Conservation (phyloP, 2,797 vertebrate genomes). For the Pelodytes ibericus region DNA sequence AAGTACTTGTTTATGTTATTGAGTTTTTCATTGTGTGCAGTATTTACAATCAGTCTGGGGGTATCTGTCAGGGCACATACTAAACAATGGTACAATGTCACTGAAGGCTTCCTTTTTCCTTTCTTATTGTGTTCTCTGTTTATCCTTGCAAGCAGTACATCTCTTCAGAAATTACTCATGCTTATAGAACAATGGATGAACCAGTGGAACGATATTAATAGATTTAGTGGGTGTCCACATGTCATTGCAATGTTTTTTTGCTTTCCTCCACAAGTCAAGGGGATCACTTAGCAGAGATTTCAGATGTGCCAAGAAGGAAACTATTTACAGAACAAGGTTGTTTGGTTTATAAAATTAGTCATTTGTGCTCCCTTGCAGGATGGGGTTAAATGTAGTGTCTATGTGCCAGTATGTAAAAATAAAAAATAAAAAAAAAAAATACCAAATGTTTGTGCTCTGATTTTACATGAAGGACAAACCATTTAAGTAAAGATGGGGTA, state of each 20-base stretch:
- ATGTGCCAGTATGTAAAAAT: too few relatives aligned
- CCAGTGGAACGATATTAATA: constrained; percentile 31
- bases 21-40: constrained; percentile 12
- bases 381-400: too few relatives aligned
- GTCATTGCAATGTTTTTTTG: constrained; percentile 15
- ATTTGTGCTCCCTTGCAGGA: too few relatives aligned
- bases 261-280: constrained; percentile 22
- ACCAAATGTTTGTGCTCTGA: too few relatives aligned
- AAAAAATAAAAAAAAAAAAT: too few relatives aligned
- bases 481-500: too few relatives aligned
- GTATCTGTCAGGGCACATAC: constrained; percentile 15
- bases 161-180: constrained; percentile 33
- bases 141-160: constrained; percentile 29
- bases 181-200: constrained; percentile 30
- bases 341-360: not conserved
- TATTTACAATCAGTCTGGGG: constrained; percentile 26
- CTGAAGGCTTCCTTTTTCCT: not conserved
- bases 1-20: constrained; percentile 23
- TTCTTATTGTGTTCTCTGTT: constrained; percentile 16
- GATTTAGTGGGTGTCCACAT: constrained; percentile 37
- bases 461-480: too few relatives aligned
- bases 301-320: not conserved
- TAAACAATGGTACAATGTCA: constrained; percentile 10
- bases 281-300: constrained; percentile 11
- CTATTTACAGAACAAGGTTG: not conserved